phyloP scores from a whole-genome alignment of 2,113 vertebrate species.

The Cinclus cinclus region DNA sequence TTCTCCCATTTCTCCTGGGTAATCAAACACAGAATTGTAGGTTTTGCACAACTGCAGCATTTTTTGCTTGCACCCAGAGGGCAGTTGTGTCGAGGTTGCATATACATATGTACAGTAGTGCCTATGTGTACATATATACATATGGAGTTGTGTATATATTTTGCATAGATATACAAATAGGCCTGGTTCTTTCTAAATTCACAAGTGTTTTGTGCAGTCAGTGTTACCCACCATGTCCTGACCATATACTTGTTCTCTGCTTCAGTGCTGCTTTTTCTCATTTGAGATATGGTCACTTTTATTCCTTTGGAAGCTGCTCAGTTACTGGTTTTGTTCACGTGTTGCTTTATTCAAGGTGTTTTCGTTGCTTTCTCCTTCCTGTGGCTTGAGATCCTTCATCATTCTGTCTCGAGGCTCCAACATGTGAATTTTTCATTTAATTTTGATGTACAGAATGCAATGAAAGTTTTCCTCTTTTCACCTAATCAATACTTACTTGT shows the following conservation, averaged over 20 bases:
- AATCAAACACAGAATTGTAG: neutral
- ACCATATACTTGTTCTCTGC: neutral
- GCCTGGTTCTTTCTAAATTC: constrained; percentile 40
- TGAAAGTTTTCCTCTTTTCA: neutral
- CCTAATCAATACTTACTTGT: neutral
- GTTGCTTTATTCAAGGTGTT: neutral
- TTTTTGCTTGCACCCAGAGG: constrained; percentile 23
- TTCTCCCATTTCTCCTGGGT: neutral
- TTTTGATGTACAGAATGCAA: constrained; percentile 51
- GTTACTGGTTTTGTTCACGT: neutral
- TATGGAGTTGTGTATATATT: constrained; percentile 75
- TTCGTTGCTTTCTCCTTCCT: constrained; percentile 1
- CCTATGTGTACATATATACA: constrained; percentile 73
- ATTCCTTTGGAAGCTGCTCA: constrained; percentile 12
- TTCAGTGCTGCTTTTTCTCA: constrained; percentile 25
- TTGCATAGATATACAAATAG: constrained; percentile 66
- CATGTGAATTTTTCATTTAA: constrained; percentile 20
- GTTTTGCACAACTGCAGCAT: constrained; percentile 24
- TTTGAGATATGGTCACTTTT: neutral
- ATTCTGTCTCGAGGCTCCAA: neutral
- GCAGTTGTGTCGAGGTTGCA: constrained; percentile 15
- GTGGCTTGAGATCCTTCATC: neutral
- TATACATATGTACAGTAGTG: constrained; percentile 66
- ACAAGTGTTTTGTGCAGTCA: constrained; percentile 47
- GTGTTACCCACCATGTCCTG: constrained; percentile 35